phyloP scores from a whole-genome alignment of 2,113 vertebrate species.

The Catharus fuscescens region DNA sequence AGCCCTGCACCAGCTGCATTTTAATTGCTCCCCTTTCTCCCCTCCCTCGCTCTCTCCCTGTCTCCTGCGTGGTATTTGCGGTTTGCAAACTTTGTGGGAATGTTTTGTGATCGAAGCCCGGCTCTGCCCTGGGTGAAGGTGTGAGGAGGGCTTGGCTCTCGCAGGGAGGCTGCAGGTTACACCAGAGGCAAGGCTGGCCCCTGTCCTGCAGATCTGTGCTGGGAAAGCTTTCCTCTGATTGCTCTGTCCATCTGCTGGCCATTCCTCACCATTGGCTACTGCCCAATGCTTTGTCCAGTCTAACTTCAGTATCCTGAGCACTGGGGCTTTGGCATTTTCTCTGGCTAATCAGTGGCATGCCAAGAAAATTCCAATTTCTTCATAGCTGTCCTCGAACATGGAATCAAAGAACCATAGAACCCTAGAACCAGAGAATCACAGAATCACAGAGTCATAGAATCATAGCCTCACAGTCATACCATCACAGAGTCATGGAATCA shows the following conservation, averaged over 20 bases:
- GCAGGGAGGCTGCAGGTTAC: background rate
- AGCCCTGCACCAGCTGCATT: constrained; percentile 32
- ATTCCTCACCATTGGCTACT: background rate
- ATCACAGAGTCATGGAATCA: background rate
- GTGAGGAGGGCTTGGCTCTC: background rate
- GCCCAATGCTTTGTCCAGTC: background rate
- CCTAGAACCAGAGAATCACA: background rate
- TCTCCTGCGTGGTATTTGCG: background rate
- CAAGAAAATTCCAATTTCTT: background rate
- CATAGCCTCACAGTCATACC: background rate
- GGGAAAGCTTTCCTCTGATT: background rate
- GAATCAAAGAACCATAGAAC: background rate
- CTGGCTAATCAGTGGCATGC: background rate
- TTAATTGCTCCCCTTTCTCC: constrained; percentile 30
- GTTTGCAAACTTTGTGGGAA: background rate
- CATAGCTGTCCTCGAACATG: rapidly evolving
- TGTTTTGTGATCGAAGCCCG: rapidly evolving
- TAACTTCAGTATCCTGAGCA: background rate
- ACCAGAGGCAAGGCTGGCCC: background rate
- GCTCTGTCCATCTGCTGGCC: background rate
- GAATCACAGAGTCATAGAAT: background rate
- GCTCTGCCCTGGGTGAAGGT: background rate
- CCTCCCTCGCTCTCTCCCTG: background rate
- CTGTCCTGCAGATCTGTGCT: background rate
- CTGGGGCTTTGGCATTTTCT: background rate